A percentile compares a stretch with the other conserved stretches of the same genome.
These are phyloP conservation scores for Acromyrmex echinatior DNA, from an alignment of 1,140 invertebrate genomes.

Conservation along the genomic window DNA sequence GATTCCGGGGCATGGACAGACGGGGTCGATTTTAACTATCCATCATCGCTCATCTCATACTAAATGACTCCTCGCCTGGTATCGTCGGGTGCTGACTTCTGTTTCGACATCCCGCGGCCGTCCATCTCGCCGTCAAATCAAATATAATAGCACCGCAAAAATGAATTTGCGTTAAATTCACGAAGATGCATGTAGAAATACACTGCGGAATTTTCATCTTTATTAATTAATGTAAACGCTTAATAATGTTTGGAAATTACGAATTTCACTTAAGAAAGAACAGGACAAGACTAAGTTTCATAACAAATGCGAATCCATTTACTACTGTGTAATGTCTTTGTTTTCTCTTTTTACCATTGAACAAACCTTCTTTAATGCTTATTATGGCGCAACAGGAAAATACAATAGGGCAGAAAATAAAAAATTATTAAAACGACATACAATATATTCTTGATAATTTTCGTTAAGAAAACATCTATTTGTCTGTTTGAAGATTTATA, in stretches of 20 bases:
- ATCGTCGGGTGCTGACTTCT: constrained; percentile 55
- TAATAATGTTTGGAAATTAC: background rate
- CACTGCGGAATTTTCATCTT: background rate
- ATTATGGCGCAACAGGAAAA: background rate
- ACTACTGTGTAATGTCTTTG: background rate
- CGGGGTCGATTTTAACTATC: constrained; percentile 77
- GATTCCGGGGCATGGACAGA: constrained; percentile 61
- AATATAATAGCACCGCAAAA: constrained; percentile 22
- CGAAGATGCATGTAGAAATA: background rate
- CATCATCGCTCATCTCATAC: constrained; percentile 78
- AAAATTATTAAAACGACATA: background rate
- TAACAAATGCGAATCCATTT: background rate
- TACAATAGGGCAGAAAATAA: background rate
- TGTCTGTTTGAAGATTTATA: background rate
- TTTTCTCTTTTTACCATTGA: background rate
- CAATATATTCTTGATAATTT: background rate
- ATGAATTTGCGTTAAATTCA: background rate
- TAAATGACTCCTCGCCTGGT: constrained; percentile 60
- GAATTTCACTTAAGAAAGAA: background rate
- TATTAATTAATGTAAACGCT: constrained; percentile 7
- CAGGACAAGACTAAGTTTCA: background rate
- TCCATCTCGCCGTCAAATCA: constrained; percentile 33
- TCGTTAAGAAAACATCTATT: background rate
- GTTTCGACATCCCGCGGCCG: constrained; percentile 38
- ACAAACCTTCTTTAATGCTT: background rate